phyloP scores from a whole-genome alignment of 2,797 vertebrate genomes.

The Malurus leucopterus region DNA sequence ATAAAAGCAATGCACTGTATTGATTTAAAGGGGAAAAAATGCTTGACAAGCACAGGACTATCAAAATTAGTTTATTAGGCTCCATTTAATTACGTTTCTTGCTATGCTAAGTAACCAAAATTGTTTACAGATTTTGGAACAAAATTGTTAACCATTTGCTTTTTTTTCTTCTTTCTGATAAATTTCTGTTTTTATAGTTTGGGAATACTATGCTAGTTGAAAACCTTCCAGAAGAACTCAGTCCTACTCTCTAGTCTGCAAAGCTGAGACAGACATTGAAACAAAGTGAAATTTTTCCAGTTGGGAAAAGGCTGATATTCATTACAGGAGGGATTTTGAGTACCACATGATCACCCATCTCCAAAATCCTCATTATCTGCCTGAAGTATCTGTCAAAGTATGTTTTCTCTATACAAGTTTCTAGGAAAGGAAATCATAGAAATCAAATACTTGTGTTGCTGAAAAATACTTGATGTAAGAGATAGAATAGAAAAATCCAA shows the following conservation, averaged over 20 bases:
- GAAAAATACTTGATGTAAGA: slow-evolving; percentile 30
- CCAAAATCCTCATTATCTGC: slow-evolving; percentile 68
- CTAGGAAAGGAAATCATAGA: slow-evolving; percentile 40
- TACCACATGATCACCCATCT: slow-evolving; percentile 57
- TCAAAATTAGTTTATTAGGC: slow-evolving; percentile 33
- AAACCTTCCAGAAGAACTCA: slow-evolving; percentile 58
- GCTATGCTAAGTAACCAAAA: slow-evolving; percentile 7
- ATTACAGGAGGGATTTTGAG: slow-evolving; percentile 64
- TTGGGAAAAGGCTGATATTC: slow-evolving; percentile 48
- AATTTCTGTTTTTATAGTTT: slow-evolving; percentile 56
- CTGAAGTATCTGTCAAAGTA: slow-evolving; percentile 66
- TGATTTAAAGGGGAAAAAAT: neutral
- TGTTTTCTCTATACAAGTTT: slow-evolving; percentile 55
- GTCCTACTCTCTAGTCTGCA: slow-evolving; percentile 5
- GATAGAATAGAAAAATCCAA: neutral
- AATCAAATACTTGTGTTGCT: slow-evolving; percentile 8
- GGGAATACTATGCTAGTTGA: slow-evolving; percentile 41
- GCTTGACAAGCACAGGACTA: slow-evolving; percentile 5
- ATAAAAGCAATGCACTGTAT: slow-evolving; percentile 14
- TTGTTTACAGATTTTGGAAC: slow-evolving; percentile 31
- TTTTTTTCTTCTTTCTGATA: neutral
- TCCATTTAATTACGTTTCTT: slow-evolving; percentile 37
- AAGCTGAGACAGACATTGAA: slow-evolving; percentile 54
- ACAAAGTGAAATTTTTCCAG: slow-evolving; percentile 36
- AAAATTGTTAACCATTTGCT: slow-evolving; percentile 21